phyloP scores from a whole-genome alignment of 2,797 vertebrate species.

The Aldrovandia affinis region DNA sequence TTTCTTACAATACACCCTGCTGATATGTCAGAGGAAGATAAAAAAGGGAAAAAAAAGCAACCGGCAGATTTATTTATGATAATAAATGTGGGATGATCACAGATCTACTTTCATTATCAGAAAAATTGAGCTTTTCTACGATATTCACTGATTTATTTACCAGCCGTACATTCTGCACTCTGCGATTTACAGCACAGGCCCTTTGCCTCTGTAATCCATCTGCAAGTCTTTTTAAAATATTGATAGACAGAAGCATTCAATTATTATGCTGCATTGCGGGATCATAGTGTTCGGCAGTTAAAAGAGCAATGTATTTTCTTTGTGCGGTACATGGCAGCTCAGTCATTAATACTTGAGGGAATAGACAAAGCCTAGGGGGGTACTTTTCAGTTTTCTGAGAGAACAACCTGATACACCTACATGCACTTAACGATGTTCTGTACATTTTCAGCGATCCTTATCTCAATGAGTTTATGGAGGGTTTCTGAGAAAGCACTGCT shows the following conservation, averaged over 20 bases:
- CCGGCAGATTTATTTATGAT: constrained; percentile 39
- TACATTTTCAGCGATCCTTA: neutral
- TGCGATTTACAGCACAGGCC: constrained; percentile 64
- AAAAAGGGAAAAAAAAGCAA: constrained; percentile 30
- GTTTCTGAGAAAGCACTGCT: neutral
- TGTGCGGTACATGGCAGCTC: constrained; percentile 17
- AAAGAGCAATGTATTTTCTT: constrained; percentile 32
- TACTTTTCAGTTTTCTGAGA: neutral
- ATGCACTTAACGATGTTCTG: neutral
- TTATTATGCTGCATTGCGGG: constrained; percentile 55
- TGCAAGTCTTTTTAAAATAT: constrained; percentile 71
- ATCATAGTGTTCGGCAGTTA: constrained; percentile 49
- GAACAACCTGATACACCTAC: neutral
- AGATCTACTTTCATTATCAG: constrained; percentile 71
- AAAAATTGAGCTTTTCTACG: constrained; percentile 64
- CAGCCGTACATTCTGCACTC: constrained; percentile 44
- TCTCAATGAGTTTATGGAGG: neutral
- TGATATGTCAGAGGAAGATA: constrained; percentile 53
- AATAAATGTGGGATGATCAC: constrained; percentile 66
- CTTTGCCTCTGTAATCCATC: constrained; percentile 61
- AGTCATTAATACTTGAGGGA: constrained; percentile 10
- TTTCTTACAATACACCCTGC: constrained; percentile 55
- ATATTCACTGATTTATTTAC: constrained; percentile 70
- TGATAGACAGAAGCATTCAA: constrained; percentile 65
- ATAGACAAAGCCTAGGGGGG: neutral